Base-by-base conservation (phyloP, 2,113 vertebrate species). In the Mirza zaza region DNA sequence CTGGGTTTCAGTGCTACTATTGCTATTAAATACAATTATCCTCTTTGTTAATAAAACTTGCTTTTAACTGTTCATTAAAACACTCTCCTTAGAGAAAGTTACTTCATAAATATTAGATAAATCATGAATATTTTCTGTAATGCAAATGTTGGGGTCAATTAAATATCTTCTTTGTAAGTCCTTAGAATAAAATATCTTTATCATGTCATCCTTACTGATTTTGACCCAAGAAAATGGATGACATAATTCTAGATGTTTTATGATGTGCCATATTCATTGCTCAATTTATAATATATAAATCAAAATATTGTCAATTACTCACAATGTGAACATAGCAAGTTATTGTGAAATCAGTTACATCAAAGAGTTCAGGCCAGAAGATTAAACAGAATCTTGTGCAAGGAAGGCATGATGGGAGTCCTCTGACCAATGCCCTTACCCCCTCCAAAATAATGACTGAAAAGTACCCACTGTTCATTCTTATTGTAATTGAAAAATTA, bases 211-310 rank as follows among this genome's bases (percentile, higher is more conserved):
- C 32, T 48, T 86, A 81, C 71, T 86, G 59, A 91, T 86, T 94
- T 96, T 94, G 39, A 15, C 9, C 48, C 77, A 92, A 81, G 84
- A 84, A 87, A 82, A 97, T 77, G 13, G n/a, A 82, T 97, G 92
- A 88, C 27, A 96, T 92, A 94, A 80, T 94, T 96, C 61, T 95
- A 91, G 42, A 80, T 96, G 45, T 89, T 95, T 97, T 95, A 95
- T 92, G 39, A 94, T 79, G 1, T 90, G 23, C 29, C 45, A 50
- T 55, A 87, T 34, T 85, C 76, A 94, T 88, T 79, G 39, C 91
- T 94, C 50, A 42, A 70, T 59, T 91, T 87, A 77, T 25, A 79
- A 55, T 88, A 77, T 76, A 93, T 97, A 96, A 95, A 94, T 96
- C 88, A 95, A 67, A 73, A 95, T 87, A 55, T 65, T 94, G 65